Conservation (phyloP, 2,797 vertebrate species). For the Enteromius paludinosus region DNA sequence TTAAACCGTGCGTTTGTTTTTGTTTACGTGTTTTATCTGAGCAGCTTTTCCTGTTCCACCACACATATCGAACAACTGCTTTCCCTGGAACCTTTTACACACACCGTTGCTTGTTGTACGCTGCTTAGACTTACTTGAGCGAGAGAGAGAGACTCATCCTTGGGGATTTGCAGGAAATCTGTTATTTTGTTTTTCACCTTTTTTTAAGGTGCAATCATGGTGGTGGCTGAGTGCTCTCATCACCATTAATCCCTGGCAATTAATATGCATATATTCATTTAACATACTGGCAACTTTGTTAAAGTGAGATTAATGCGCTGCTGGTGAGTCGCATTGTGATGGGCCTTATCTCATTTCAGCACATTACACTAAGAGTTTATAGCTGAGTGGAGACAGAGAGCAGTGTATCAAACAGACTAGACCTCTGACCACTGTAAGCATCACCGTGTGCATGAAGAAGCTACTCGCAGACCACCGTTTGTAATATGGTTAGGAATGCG, state of each 20-base stretch:
- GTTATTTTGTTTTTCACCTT: slow-evolving; percentile 24
- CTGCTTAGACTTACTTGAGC: slow-evolving; percentile 40
- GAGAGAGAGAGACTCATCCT: slow-evolving; percentile 58
- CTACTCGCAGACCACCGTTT: slow-evolving; percentile 1
- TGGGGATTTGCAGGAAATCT: slow-evolving; percentile 63
- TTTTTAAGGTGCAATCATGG: slow-evolving; percentile 68
- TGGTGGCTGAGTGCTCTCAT: slow-evolving; percentile 66
- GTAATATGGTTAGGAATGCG: background rate
- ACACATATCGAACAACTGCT: slow-evolving; percentile 15
- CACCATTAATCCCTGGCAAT: slow-evolving; percentile 74
- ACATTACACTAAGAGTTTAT: slow-evolving; percentile 72
- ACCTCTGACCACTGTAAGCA: slow-evolving; percentile 37
- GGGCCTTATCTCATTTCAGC: slow-evolving; percentile 75
- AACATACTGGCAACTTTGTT: slow-evolving; percentile 74
- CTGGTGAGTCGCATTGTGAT: slow-evolving; percentile 70
- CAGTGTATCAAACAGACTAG: slow-evolving; percentile 48
- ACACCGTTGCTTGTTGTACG: slow-evolving; percentile 5
- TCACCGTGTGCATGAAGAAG: slow-evolving; percentile 7
- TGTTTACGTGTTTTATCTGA: slow-evolving; percentile 64
- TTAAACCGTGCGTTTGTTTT: slow-evolving; percentile 65
- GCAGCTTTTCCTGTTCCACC: slow-evolving; percentile 64
- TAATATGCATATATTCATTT: slow-evolving; percentile 68
- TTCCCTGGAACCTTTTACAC: slow-evolving; percentile 5
- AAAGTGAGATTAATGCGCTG: slow-evolving; percentile 76
- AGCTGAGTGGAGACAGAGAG: slow-evolving; percentile 63